Conservation (phyloP, 2,888 invertebrate species). For the Germaria angustata region DNA sequence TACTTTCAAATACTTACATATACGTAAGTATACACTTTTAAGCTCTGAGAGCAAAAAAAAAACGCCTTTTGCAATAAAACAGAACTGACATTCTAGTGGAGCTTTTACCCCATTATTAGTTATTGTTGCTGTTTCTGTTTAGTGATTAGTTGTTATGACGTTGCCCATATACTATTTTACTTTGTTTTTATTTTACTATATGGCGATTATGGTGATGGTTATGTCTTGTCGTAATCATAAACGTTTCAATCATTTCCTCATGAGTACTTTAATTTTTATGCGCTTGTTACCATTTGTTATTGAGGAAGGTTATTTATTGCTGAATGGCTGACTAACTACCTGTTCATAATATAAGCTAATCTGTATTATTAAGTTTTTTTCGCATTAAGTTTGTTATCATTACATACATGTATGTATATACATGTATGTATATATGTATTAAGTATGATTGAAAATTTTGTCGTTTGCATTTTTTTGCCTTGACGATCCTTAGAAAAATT, state of each 20-base stretch:
- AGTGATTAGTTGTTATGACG: slow-evolving; percentile 18
- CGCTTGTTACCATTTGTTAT: slow-evolving; percentile 16
- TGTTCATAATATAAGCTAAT: background rate
- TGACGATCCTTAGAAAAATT: too few relatives aligned
- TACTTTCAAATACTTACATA: too few relatives aligned
- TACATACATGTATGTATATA: background rate
- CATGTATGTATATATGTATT: too few relatives aligned
- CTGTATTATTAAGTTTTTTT: background rate
- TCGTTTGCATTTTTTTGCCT: too few relatives aligned
- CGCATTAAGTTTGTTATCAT: slow-evolving; percentile 22
- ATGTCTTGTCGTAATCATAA: slow-evolving; percentile 47
- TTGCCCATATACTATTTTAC: background rate
- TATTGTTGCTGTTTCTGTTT: background rate
- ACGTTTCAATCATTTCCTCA: slow-evolving; percentile 51
- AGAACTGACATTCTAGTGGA: background rate
- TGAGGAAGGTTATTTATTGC: slow-evolving; percentile 48
- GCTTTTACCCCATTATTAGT: background rate
- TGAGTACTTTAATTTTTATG: background rate
- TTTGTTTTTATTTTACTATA: background rate
- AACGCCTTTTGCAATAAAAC: slow-evolving; percentile 11
- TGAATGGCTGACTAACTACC: background rate
- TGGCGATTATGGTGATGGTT: slow-evolving; percentile 9
- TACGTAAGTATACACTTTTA: background rate
- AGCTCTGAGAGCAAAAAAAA: background rate
- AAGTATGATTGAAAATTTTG: too few relatives aligned